phyloP scores from a whole-genome alignment of 2,113 vertebrate species.

The Camelus bactrianus region DNA sequence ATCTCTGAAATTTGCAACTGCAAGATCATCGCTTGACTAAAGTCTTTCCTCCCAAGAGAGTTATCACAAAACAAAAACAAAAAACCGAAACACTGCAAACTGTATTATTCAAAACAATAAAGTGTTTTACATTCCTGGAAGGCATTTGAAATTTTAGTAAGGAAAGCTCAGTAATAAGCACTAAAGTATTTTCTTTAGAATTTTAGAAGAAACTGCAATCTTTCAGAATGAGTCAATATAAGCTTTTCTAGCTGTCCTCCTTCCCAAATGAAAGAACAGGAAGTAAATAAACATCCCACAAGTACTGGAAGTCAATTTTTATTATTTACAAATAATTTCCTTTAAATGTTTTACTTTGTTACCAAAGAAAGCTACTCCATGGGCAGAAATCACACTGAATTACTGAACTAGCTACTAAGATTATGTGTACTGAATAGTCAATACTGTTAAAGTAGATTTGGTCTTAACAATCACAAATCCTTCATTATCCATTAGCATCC shows the following conservation, averaged over 20 bases:
- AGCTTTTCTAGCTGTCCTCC: background rate
- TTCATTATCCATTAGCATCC: background rate
- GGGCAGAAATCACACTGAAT: constrained; percentile 31
- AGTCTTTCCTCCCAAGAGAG: constrained; percentile 33
- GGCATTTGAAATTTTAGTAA: constrained; percentile 31
- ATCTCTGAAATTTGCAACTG: constrained; percentile 50
- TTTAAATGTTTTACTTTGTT: constrained; percentile 43
- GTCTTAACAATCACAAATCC: background rate
- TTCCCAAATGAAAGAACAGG: background rate
- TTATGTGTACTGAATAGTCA: background rate
- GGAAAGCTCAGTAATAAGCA: background rate
- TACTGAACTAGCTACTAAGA: background rate
- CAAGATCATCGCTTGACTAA: constrained; percentile 58
- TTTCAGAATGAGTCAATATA: background rate
- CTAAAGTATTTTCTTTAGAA: constrained; percentile 36
- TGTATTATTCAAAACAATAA: constrained; percentile 1
- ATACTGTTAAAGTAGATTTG: background rate
- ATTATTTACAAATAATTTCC: constrained; percentile 33
- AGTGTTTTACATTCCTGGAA: constrained; percentile 33
- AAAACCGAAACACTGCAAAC: background rate
- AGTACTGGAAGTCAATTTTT: constrained; percentile 15
- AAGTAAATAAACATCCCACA: constrained; percentile 15
- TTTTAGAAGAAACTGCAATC: constrained; percentile 49
- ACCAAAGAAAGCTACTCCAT: background rate
- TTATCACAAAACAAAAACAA: background rate